Evolutionary conservation across 2,888 invertebrate species (phyloP).

Genomic region (Eulithis testata): DNA sequence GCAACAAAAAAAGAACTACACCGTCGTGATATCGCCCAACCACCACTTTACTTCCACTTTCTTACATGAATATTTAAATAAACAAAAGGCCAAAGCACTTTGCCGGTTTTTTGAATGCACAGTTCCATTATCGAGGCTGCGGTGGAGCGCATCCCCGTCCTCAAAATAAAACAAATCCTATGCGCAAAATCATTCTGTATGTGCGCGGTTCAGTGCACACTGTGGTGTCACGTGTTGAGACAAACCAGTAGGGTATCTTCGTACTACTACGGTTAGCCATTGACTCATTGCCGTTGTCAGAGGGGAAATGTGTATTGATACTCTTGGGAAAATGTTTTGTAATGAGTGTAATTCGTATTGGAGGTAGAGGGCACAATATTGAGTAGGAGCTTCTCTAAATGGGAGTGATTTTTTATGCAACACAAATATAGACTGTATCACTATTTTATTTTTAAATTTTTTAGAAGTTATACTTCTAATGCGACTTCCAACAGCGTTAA

Average conservation of each 20-base stretch:
- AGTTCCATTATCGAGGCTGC: slow-evolving; percentile 60
- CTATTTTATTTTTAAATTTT: no score
- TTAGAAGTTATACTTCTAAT: no score
- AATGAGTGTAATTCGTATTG: slow-evolving; percentile 10
- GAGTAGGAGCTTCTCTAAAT: neutral
- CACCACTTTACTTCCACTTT: slow-evolving; percentile 26
- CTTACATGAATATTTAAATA: slow-evolving; percentile 35
- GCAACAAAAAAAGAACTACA: slow-evolving; percentile 5
- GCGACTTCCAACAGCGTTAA: no score
- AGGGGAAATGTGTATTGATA: slow-evolving; percentile 18
- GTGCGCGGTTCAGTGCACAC: slow-evolving; percentile 57
- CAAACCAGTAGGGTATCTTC: slow-evolving; percentile 29
- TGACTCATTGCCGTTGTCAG: slow-evolving; percentile 21
- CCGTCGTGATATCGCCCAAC: slow-evolving; percentile 7
- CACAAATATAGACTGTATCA: no score
- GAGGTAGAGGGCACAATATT: neutral
- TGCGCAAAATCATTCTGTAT: slow-evolving; percentile 61
- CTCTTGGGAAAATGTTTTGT: slow-evolving; percentile 22
- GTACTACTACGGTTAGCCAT: slow-evolving; percentile 14
- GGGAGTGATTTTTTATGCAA: neutral
- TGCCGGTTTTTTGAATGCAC: slow-evolving; percentile 49
- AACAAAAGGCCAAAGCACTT: slow-evolving; percentile 40
- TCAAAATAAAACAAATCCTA: slow-evolving; percentile 66
- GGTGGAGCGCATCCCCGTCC: slow-evolving; percentile 57
- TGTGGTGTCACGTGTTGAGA: slow-evolving; percentile 34